Conservation (phyloP, 2,888 invertebrate species). For the Drosophila leonis region DNA sequence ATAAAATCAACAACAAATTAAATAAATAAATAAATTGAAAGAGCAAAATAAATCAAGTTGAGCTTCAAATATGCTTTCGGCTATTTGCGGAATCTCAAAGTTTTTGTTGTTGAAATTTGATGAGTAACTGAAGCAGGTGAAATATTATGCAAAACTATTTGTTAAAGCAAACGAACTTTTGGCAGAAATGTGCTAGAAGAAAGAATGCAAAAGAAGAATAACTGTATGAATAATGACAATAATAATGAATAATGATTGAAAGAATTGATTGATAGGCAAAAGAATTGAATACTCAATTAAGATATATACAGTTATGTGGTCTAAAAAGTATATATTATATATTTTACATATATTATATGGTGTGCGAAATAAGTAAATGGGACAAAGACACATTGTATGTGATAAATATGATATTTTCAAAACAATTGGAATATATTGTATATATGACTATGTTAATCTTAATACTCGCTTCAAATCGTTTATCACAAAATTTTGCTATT, state of each 20-base stretch:
- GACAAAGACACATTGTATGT: too few relatives aligned
- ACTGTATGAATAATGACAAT: neutral
- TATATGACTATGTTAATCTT: too few relatives aligned
- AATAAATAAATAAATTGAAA: slow-evolving; percentile 1
- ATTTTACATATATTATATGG: too few relatives aligned
- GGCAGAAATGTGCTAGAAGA: neutral
- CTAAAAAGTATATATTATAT: neutral
- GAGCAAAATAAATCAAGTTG: slow-evolving; percentile 2
- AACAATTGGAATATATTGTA: too few relatives aligned
- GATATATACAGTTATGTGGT: neutral
- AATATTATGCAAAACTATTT: slow-evolving; percentile 1
- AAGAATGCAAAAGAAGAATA: neutral
- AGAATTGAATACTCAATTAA: too few relatives aligned
- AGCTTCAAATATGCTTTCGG: slow-evolving; percentile 18
- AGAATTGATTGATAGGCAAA: neutral
- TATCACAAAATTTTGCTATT: too few relatives aligned
- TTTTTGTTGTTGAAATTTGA: slow-evolving; percentile 8
- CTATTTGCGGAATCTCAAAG: slow-evolving; percentile 1
- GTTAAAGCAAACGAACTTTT: neutral
- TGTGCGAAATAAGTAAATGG: too few relatives aligned
- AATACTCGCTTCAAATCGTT: too few relatives aligned
- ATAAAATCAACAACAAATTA: slow-evolving; percentile 6
- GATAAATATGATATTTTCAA: too few relatives aligned
- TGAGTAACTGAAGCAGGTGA: slow-evolving; percentile 1
- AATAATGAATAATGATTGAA: neutral